A percentile compares a stretch with the other conserved stretches of the same genome.
Conservation (phyloP, 30 jellyfish, hydroid and myxozoan species). For the Turritopsis dohrnii region DNA sequence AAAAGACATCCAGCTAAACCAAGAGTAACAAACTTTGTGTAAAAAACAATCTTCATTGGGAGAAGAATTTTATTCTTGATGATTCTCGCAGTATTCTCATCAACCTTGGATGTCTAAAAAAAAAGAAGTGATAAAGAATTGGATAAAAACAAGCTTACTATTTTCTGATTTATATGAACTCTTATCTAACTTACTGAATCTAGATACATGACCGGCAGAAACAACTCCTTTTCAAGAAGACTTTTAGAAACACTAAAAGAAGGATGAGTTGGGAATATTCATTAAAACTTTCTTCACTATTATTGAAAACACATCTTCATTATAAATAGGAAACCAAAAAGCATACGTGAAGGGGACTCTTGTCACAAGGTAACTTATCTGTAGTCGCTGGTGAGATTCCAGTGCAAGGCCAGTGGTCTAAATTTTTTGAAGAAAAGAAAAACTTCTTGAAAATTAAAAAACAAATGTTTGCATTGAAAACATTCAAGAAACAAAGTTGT, state of each 20-base stretch:
- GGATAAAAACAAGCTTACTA: too few relatives aligned
- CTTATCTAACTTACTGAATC: conserved; percentile 12
- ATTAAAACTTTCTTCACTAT: neutral
- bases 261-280: neutral
- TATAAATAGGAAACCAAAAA: neutral
- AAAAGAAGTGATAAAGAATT: neutral
- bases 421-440: too few relatives aligned
- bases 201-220: neutral
- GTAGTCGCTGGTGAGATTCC: conserved; percentile 74
- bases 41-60: neutral
- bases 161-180: neutral
- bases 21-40: neutral
- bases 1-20: neutral
- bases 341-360: conserved; percentile 36
- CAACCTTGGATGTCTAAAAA: conserved; percentile 1
- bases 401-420: conserved; percentile 78
- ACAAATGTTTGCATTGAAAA: neutral
- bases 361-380: conserved; percentile 39
- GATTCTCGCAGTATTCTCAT: conserved; percentile 1
- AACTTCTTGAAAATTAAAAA: too few relatives aligned
- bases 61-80: neutral
- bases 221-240: neutral
- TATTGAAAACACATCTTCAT: neutral
- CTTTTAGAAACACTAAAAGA: neutral
- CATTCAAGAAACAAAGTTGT: neutral